These are phyloP conservation scores for Dasyornis broadbenti DNA, from an alignment of 2,113 vertebrate species.

Conservation along the genomic window DNA sequence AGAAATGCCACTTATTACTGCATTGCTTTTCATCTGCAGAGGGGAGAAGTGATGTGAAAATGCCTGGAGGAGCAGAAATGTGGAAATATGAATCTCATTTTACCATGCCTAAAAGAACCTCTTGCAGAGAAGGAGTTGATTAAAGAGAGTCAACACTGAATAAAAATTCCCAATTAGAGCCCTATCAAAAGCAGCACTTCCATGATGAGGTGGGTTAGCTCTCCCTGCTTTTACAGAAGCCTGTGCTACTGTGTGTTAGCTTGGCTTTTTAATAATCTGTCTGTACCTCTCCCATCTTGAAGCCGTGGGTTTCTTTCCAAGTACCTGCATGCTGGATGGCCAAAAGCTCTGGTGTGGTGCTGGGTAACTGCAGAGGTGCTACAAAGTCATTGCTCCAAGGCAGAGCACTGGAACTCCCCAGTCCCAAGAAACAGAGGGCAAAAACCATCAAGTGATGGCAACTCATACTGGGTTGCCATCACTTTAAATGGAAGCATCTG, in stretches of 20 bases:
- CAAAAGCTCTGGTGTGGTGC: not conserved
- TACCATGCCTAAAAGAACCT: not conserved
- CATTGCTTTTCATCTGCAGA: slow-evolving; percentile 33
- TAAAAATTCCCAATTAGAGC: slow-evolving; percentile 11
- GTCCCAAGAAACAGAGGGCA: not conserved
- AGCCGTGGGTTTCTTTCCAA: not conserved
- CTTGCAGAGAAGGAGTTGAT: not conserved
- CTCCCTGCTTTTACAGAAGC: not conserved
- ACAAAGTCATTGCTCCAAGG: not conserved
- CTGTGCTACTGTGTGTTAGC: not conserved
- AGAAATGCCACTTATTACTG: not conserved
- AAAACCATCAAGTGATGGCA: not conserved
- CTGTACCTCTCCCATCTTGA: not conserved
- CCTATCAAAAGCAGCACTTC: not conserved
- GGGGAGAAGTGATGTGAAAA: not conserved
- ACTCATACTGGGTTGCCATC: not conserved
- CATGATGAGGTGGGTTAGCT: not conserved
- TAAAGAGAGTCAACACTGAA: not conserved
- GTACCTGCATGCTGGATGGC: not conserved
- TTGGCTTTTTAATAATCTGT: not conserved
- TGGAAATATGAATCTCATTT: slow-evolving; percentile 6
- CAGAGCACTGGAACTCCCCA: not conserved
- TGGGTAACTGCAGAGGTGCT: not conserved
- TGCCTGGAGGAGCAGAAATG: slow-evolving; percentile 19
- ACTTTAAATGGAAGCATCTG: not conserved